Conservation (phyloP, 2,113 vertebrate species). For the Procavia capensis region DNA sequence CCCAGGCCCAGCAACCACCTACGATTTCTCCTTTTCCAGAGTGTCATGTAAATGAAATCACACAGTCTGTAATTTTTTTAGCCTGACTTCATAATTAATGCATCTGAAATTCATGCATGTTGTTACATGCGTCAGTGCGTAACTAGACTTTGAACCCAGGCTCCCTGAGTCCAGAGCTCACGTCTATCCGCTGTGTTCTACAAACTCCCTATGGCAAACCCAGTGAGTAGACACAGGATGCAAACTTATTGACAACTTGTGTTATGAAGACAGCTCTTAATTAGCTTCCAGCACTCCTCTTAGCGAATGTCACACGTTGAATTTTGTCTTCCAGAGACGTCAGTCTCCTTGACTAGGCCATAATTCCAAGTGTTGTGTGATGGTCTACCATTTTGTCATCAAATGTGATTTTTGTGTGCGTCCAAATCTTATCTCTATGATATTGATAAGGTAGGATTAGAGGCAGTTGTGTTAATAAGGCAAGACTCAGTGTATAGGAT, state of each 20-base stretch:
- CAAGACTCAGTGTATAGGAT: no score
- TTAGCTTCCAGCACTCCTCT: neutral
- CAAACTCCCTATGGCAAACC: neutral
- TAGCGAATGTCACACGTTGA: neutral
- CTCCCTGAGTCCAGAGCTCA: fast-evolving
- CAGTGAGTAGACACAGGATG: neutral
- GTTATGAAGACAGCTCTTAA: neutral
- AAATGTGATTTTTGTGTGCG: no score
- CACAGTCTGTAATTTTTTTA: neutral
- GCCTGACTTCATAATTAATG: neutral
- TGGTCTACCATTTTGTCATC: no score
- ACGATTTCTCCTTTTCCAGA: neutral
- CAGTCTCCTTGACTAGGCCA: no score
- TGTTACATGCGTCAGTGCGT: neutral
- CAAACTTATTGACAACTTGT: neutral
- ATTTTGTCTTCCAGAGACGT: no score
- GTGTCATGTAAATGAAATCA: neutral
- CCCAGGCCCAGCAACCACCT: neutral
- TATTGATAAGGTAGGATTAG: no score
- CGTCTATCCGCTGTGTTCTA: neutral
- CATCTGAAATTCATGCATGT: neutral
- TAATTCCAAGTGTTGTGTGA: no score
- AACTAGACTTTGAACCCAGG: neutral
- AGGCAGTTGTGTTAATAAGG: no score
- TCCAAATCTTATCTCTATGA: no score